Percentiles rank a stretch among this genome's conserved stretches.
These are phyloP conservation scores for Brachymystax lenok DNA, from an alignment of 2,797 vertebrate species.

Conservation along the genomic window DNA sequence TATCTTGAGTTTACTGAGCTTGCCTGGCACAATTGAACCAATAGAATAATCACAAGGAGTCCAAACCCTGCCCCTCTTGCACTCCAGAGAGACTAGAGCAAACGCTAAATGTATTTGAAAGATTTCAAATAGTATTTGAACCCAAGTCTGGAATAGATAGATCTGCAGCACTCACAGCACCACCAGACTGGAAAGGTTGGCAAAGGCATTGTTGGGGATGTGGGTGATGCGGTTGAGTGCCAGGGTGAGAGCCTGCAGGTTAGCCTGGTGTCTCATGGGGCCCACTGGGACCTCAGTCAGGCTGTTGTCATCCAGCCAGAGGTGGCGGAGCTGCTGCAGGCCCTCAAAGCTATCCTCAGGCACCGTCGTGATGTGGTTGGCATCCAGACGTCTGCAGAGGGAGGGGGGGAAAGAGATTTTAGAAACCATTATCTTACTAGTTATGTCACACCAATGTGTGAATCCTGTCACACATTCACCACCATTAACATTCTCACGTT, in stretches of 20 bases:
- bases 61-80: too few relatives aligned
- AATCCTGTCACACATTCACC: too few relatives aligned
- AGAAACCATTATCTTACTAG: too few relatives aligned
- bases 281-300: conserved; percentile 86
- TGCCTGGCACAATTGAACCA: too few relatives aligned
- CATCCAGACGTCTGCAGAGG: conserved; percentile 86
- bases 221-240: conserved; percentile 91
- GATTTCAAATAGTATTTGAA: too few relatives aligned
- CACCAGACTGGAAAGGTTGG: conserved; percentile 94
- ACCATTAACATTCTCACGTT: too few relatives aligned
- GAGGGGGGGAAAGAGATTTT: background rate
- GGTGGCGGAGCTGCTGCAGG: conserved; percentile 91
- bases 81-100: too few relatives aligned
- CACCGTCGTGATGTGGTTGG: conserved; percentile 91
- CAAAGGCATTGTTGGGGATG: conserved; percentile 92
- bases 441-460: too few relatives aligned
- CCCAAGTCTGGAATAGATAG: too few relatives aligned
- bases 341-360: conserved; percentile 94
- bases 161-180: conserved; percentile 85
- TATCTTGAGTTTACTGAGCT: too few relatives aligned
- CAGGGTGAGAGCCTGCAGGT: conserved; percentile 92
- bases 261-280: conserved; percentile 87
- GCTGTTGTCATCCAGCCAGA: conserved; percentile 97
- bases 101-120: too few relatives aligned
- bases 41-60: too few relatives aligned